Base-by-base conservation (phyloP, 2,888 invertebrate species). In the Pseudococcus longispinus region DNA sequence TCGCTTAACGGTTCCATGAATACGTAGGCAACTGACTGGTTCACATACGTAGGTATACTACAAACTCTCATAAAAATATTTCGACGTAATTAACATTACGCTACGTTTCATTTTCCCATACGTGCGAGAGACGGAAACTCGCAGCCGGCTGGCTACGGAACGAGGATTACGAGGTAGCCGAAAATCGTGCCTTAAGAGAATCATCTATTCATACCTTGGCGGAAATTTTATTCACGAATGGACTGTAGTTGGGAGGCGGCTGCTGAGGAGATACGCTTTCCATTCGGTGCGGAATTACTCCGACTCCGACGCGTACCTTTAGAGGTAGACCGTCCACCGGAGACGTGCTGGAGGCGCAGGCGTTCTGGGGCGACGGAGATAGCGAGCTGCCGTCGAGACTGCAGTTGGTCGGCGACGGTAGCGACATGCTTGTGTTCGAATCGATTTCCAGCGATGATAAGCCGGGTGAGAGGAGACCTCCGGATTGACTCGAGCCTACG, bases 321-420 rank as follows among this genome's bases (percentile, higher is more conserved):
- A 74, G 37, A 23, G 86, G 77, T 32, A 80, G 32, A 20, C 44
- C 26, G 32, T 86, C 80, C 15, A 42, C 90, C 11, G 60, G 60
- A 1, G 60, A 60, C 1, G 84, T 84, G 26, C 55, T 84, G 32
- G 84, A 84, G 3, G 60, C 60, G 84, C 92, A 42, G 87, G 84
- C 87, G 42, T 88, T 88, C 15, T 88, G 88, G 11, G 89, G 88
- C 0, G 89, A 89, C 18, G 89, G 89, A 11, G 89, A 89, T 9
- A 89, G 88, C 46, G 89, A 89, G 37, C 89, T 89, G 1, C 94
- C 94, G 89, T 95, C 95, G 89, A 95, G 91, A 0, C 95, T 95
- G 90, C 93, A 93, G 90, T 94, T 94, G 88, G 94, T 93, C 0
- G 96, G 96, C 77, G 96, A 96, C 0, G 96, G 96, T 88, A 96